Evolutionary conservation across 2,113 vertebrate genomes (phyloP).

Genomic region (Pionites leucogaster): DNA sequence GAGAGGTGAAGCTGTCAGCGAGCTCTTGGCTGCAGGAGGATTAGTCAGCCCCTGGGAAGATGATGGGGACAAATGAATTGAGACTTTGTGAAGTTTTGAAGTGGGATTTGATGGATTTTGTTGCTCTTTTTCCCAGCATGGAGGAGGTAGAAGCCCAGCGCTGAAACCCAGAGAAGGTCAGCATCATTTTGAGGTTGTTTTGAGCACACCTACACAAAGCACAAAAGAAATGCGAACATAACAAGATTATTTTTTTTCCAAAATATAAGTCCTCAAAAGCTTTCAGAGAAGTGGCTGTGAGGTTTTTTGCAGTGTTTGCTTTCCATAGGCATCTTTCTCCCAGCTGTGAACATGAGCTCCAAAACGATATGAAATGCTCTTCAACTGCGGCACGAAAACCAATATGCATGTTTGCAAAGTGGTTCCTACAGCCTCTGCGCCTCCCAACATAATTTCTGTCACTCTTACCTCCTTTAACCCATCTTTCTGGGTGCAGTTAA

Average conservation of each 20-base stretch:
- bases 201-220: background rate
- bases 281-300: background rate
- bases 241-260: background rate
- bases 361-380: background rate
- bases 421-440: fast-evolving
- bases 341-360: background rate
- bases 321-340: background rate
- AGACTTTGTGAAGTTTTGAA: constrained; percentile 49
- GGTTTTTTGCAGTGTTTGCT: background rate
- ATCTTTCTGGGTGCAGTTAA: background rate
- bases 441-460: background rate
- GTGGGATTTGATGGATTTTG: background rate
- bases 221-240: background rate
- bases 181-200: background rate
- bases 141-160: background rate
- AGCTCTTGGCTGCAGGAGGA: constrained; percentile 52
- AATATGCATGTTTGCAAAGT: background rate
- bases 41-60: constrained; percentile 40
- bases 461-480: background rate
- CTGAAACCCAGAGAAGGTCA: background rate
- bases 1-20: constrained; percentile 53
- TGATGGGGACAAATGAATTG: constrained; percentile 27
- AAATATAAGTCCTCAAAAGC: background rate
- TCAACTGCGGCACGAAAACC: fast-evolving
- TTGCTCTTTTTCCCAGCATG: background rate